Conservation (phyloP, 2,888 invertebrate species). For the Quadroppia sp. region DNA sequence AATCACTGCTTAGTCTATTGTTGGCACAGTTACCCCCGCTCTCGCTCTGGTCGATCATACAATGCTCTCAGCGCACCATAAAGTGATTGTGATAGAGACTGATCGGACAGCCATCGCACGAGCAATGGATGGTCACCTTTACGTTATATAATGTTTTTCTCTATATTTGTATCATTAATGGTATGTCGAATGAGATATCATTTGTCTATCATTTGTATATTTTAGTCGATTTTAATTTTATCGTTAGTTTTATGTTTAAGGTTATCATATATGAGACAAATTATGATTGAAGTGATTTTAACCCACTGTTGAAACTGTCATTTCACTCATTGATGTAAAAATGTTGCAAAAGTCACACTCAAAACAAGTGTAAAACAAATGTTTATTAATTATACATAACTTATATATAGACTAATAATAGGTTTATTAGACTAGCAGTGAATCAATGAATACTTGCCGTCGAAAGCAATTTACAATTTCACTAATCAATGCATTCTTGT, state of each 20-base stretch:
- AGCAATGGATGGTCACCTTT: neutral
- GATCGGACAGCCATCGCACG: conserved; percentile 27
- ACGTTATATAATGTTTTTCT: neutral
- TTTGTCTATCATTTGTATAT: conserved; percentile 24
- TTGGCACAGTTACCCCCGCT: neutral
- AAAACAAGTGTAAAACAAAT: conserved; percentile 20
- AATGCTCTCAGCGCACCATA: conserved; percentile 26
- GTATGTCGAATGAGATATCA: neutral
- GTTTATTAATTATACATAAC: conserved; percentile 15
- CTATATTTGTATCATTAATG: conserved; percentile 12
- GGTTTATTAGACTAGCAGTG: neutral
- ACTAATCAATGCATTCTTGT: conserved; percentile 31
- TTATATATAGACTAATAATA: no score
- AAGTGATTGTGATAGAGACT: conserved; percentile 33
- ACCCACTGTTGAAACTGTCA: conserved; percentile 12
- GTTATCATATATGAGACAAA: conserved; percentile 6
- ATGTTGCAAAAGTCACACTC: conserved; percentile 22
- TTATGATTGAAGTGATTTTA: conserved; percentile 14
- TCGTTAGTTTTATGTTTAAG: neutral
- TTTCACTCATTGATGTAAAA: conserved; percentile 5
- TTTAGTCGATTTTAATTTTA: conserved; percentile 27
- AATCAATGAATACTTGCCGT: neutral
- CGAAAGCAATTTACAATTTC: conserved; percentile 32
- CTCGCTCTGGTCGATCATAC: conserved; percentile 4
- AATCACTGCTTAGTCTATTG: neutral